These are phyloP conservation scores for Parnassius apollo DNA, from an alignment of 2,888 invertebrate species.

Conservation along the genomic window DNA sequence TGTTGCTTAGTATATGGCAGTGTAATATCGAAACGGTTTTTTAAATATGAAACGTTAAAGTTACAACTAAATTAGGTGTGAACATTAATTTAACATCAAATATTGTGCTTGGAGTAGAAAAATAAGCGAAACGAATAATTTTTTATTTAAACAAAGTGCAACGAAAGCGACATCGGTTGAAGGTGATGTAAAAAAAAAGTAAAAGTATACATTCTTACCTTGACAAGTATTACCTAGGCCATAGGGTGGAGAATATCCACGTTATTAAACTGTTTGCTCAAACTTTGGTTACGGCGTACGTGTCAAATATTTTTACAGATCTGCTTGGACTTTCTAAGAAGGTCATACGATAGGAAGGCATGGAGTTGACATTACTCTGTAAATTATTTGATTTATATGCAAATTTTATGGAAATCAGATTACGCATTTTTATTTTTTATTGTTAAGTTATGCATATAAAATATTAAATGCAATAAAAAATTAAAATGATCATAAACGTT, in stretches of 20 bases:
- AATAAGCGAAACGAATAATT: no score
- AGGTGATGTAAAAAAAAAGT: conserved; percentile 40
- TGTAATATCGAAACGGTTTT: no score
- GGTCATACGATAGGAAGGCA: conserved; percentile 49
- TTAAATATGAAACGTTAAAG: no score
- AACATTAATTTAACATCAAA: no score
- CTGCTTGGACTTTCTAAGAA: conserved; percentile 62
- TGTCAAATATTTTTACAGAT: conserved; percentile 37
- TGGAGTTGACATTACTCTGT: conserved; percentile 34
- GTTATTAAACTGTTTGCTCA: conserved; percentile 35
- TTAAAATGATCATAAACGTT: no score
- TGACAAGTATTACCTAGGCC: conserved; percentile 35
- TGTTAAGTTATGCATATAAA: no score
- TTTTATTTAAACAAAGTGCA: conserved; percentile 27
- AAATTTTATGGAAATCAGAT: background rate
- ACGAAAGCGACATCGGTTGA: conserved; percentile 54
- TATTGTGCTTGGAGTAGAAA: no score
- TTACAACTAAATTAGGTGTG: no score
- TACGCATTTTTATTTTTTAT: no score
- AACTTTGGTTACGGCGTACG: conserved; percentile 33
- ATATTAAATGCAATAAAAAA: no score
- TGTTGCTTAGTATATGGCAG: no score
- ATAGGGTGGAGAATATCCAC: conserved; percentile 42
- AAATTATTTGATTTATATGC: conserved; percentile 10
- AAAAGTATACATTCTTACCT: conserved; percentile 57